Base-by-base conservation (phyloP, 2,797 vertebrate genomes). In the Platyrinchus mystaceus region DNA sequence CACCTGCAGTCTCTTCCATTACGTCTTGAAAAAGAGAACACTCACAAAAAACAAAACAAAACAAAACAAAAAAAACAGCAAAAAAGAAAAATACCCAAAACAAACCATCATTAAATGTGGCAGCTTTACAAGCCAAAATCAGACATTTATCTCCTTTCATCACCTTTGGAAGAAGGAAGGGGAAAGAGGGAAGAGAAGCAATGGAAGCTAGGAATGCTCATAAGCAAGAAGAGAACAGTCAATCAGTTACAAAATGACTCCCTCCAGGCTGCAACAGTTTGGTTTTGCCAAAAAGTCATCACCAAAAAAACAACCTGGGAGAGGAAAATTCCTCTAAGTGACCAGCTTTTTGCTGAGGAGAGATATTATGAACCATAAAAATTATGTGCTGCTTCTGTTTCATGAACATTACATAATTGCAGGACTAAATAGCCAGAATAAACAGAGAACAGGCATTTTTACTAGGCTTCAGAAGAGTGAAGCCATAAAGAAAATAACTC, bases 361-460 rank as follows among this genome's bases (percentile, higher is more conserved):
- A 87, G 75, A 77, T 53, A 88, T 67, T 90, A 84, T 9, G 24
- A 43, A 58, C 47, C 49, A 71, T 93, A 93, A 96, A 94, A 91
- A 94, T 95, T 74, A 95, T 92, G 81, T 58, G 92, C 77, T 87
- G 86, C 85, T 94, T 96, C 91, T 94, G 89, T 95, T 91, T 86
- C 79, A 58, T 75, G 84, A 94, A 23, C 82, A 75, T 87, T 77
- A 77, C 78, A 60, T 85, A 95, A 95, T 52, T 82, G 82, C 81
- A 15, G 58, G 66, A 18, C 37, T 79, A 82, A 97, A 95, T 80
- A 90, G 67, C 76, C 87, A 94, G 94, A 88, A 94, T 89, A 95
- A 96, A 94, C 91, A 90, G 62, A 75, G 67, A 97, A 76, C 3
- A 23, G 85, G 70, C 80, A 82, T 88, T 91, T 95, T 94, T 82